Conservation (phyloP, 2,113 vertebrate genomes). For the Protobothrops flavoviridis region DNA sequence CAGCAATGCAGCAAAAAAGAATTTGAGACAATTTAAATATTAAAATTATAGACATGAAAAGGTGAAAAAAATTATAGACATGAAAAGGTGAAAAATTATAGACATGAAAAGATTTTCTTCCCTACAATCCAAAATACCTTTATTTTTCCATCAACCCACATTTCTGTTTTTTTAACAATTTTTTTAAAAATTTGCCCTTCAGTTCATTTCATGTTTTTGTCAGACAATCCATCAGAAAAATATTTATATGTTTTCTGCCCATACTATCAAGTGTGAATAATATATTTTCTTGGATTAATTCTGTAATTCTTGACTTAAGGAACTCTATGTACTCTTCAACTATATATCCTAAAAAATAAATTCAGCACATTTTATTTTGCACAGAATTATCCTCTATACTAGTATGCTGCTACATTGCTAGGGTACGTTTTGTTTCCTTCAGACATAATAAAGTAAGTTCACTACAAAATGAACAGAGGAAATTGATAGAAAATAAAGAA, state of each 20-base stretch:
- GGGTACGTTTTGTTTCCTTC: not conserved
- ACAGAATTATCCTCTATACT: not conserved
- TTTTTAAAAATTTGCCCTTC: not conserved
- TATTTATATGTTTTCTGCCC: not conserved
- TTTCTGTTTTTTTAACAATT: not conserved
- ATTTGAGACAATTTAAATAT: not conserved
- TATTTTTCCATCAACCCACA: not conserved
- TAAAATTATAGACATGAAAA: not conserved
- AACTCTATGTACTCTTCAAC: not conserved
- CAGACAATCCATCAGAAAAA: not conserved
- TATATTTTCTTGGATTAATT: not conserved
- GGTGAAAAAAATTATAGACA: not conserved
- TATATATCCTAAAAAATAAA: not conserved
- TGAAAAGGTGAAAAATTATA: not conserved
- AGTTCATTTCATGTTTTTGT: not conserved
- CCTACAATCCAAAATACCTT: not conserved
- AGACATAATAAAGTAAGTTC: not conserved
- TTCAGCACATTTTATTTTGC: not conserved
- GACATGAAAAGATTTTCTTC: too few relatives aligned
- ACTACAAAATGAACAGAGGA: not conserved
- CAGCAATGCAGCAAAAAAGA: not conserved
- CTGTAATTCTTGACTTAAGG: not conserved
- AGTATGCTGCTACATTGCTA: not conserved
- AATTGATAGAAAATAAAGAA: conserved; percentile 16
- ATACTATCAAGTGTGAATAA: not conserved